Evolutionary conservation across 1,140 invertebrate genomes (phyloP).

Genomic region (Linepithema humile): DNA sequence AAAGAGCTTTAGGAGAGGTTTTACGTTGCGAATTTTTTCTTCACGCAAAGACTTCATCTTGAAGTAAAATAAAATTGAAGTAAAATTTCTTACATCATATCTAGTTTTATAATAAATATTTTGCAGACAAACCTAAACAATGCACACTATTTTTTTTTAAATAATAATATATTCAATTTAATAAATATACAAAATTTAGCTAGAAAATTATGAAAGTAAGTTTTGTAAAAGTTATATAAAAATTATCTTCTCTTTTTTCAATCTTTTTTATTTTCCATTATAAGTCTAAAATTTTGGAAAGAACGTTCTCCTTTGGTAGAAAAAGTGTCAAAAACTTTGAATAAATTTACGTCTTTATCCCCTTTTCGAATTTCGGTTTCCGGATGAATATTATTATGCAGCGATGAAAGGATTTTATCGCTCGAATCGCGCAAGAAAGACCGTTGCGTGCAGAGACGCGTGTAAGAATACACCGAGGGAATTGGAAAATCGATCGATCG

Average conservation of each 20-base stretch:
- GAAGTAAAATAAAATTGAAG: slow-evolving; percentile 13
- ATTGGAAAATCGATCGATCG: slow-evolving; percentile 51
- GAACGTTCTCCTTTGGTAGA: no score
- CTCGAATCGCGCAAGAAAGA: background rate
- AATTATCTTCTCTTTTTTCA: no score
- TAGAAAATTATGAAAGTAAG: background rate
- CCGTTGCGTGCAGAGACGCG: slow-evolving; percentile 38
- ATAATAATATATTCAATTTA: background rate
- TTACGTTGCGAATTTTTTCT: background rate
- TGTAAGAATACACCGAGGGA: slow-evolving; percentile 21
- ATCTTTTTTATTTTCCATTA: background rate
- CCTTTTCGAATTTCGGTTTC: background rate
- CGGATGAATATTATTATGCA: background rate
- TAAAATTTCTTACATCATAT: background rate
- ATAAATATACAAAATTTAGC: background rate
- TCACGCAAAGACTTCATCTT: background rate
- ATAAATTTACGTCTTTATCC: no score
- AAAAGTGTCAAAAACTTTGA: no score
- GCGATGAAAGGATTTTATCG: slow-evolving; percentile 5
- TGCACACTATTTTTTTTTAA: background rate
- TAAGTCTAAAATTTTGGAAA: background rate
- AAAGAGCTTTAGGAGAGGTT: background rate
- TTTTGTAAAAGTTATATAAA: background rate
- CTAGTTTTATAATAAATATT: background rate
- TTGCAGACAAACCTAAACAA: background rate